Base-by-base conservation (phyloP, 2,797 vertebrate genomes). In the Tarsius wallacei region DNA sequence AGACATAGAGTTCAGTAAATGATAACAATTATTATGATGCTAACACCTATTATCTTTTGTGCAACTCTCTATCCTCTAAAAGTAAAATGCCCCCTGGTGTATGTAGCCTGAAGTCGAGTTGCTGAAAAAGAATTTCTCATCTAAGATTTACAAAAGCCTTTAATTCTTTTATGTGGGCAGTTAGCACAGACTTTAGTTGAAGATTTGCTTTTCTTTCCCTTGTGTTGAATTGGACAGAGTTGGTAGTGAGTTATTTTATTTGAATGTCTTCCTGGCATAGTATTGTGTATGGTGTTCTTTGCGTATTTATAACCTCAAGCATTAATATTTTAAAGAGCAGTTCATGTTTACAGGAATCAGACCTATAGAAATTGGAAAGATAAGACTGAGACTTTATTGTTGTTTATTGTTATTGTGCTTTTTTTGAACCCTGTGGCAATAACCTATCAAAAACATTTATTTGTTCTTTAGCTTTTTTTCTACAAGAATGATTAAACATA, bases 391-490 rank as follows among this genome's bases (percentile, higher is more conserved):
- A 81, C 49, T 83, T 89, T 63, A 64, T 89, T 88, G 22, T 57
- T 87, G 2, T 93, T 74, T 53, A 31, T 76, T 61, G 15, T 76
- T 91, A 63, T 42, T 94, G 26, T 90, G 70, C 96, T 74, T 64
- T 71, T 85, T 92, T 96, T 68, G 47, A 71, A 78, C 51, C 21
- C 33, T 81, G 59, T 76, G 28, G 68, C 31, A 87, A 49, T 19
- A 83, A 7, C 47, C 73, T 93, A 19, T 96, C 33, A 92, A 77
- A 90, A 92, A 74, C 91, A 55, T 36, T 81, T 61, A 85, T 87
- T 90, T 78, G 55, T 89, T 89, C 51, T 93, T 81, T 81, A 66
- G 68, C 16, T 77, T 47, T 95, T 94, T 96, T 94, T 73, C 21
- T 24, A 42, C 15, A 87, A 93, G 28, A 91, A 70, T 83, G n/a